Evolutionary conservation across 2,888 invertebrate species (phyloP).

Genomic region (Macrosoma leucophasiata): DNA sequence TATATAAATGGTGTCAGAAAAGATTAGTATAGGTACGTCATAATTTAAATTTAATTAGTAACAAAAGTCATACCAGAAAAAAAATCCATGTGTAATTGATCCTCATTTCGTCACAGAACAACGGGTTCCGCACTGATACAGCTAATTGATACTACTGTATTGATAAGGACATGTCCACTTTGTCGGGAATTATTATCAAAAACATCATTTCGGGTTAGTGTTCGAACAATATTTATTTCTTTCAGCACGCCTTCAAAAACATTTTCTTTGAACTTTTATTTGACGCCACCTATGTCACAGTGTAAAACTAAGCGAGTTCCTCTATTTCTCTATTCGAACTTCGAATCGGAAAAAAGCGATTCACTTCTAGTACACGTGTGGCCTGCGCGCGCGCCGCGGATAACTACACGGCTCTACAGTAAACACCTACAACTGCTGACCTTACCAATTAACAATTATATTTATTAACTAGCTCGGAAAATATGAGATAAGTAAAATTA

Average conservation of each 20-base stretch:
- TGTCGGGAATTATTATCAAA: slow-evolving; percentile 49
- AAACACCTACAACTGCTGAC: slow-evolving; percentile 47
- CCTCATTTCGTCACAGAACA: slow-evolving; percentile 59
- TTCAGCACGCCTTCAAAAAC: slow-evolving; percentile 12
- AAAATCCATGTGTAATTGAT: slow-evolving; percentile 57
- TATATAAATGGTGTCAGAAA: no score
- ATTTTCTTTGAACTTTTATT: slow-evolving; percentile 15
- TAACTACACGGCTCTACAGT: slow-evolving; percentile 53
- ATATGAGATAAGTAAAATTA: no score
- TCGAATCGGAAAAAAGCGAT: slow-evolving; percentile 52
- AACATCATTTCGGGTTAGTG: slow-evolving; percentile 47
- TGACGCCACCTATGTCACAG: slow-evolving; percentile 38
- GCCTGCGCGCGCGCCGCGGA: slow-evolving; percentile 60
- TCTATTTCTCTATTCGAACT: slow-evolving; percentile 46
- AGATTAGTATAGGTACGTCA: no score
- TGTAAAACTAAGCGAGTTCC: slow-evolving; percentile 65
- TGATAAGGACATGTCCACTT: slow-evolving; percentile 69
- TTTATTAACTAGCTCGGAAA: slow-evolving; percentile 70
- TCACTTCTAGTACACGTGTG: slow-evolving; percentile 73
- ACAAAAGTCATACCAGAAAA: slow-evolving; percentile 49
- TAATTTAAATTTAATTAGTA: no score
- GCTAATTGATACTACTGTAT: slow-evolving; percentile 58
- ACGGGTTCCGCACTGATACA: slow-evolving; percentile 39
- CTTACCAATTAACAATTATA: slow-evolving; percentile 71
- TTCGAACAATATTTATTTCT: slow-evolving; percentile 12